Evolutionary conservation across 2,888 invertebrate species (phyloP).

Genomic region (Sialis lutaria): DNA sequence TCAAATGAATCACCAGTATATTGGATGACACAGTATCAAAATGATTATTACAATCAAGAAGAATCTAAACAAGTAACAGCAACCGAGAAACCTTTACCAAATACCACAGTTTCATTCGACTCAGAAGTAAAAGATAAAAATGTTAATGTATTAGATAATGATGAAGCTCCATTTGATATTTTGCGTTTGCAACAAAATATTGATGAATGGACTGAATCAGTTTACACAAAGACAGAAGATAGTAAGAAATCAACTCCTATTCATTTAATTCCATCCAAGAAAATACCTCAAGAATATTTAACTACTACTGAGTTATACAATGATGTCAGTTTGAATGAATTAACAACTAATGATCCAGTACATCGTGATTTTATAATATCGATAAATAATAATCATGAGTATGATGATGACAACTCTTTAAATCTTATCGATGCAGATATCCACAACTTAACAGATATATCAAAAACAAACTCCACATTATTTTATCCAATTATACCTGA

Average conservation of each 20-base stretch:
- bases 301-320: conserved; percentile 21
- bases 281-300: conserved; percentile 61
- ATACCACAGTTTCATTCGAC: conserved; percentile 16
- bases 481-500: conserved; percentile 16
- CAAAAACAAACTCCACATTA: conserved; percentile 18
- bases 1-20: conserved; percentile 12
- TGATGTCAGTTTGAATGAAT: conserved; percentile 2
- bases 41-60: conserved; percentile 33
- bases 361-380: conserved; percentile 17
- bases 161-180: conserved; percentile 46
- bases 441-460: conserved; percentile 12
- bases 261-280: conserved; percentile 46
- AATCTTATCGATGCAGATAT: conserved; percentile 18
- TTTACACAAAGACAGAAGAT: conserved; percentile 32
- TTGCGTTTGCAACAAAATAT: conserved; percentile 64
- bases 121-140: conserved; percentile 31
- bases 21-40: conserved; percentile 19
- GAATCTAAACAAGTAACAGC: conserved; percentile 27
- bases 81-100: conserved; percentile 20
- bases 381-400: conserved; percentile 28
- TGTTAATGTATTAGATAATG: conserved; percentile 12
- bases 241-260: conserved; percentile 25
- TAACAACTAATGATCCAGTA: conserved; percentile 8
- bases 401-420: conserved; percentile 30
- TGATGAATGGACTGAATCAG: conserved; percentile 69